Evolutionary conservation across 2,888 invertebrate species (phyloP).

Genomic region (Arenicola marina): DNA sequence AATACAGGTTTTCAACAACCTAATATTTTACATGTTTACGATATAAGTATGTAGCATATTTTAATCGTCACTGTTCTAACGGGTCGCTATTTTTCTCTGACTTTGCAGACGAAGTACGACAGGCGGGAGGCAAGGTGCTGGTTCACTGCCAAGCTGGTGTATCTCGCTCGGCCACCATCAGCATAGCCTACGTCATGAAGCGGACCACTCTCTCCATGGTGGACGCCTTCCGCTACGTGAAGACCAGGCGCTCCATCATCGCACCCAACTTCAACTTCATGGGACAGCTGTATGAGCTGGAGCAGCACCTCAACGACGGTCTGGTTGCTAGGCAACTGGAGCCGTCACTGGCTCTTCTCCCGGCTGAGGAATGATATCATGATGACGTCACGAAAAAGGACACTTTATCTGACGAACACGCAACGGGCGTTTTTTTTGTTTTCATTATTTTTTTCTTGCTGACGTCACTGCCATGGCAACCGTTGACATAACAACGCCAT

Average conservation of each 20-base stretch:
- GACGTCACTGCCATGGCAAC: too few relatives aligned
- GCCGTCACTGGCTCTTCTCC: too few relatives aligned
- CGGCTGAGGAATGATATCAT: too few relatives aligned
- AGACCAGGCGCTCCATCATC: constrained; percentile 83
- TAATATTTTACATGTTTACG: too few relatives aligned
- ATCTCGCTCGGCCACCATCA: constrained; percentile 90
- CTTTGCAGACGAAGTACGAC: constrained; percentile 74
- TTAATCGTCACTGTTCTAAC: too few relatives aligned
- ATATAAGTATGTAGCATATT: too few relatives aligned
- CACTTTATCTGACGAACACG: too few relatives aligned
- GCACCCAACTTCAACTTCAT: constrained; percentile 95
- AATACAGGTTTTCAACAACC: too few relatives aligned
- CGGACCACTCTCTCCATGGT: constrained; percentile 77
- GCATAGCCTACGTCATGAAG: constrained; percentile 93
- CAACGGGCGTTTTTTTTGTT: too few relatives aligned
- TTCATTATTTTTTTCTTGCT: too few relatives aligned
- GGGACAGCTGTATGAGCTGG: constrained; percentile 84
- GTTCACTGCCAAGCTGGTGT: constrained; percentile 96
- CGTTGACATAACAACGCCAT: too few relatives aligned
- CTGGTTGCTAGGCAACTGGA: background rate
- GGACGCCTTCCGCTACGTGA: constrained; percentile 86
- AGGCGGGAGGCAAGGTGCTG: constrained; percentile 75
- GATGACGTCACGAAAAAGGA: too few relatives aligned
- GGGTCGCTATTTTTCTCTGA: background rate
- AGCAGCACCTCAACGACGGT: constrained; percentile 65